Evolutionary conservation across 2,888 invertebrate genomes (phyloP).

Genomic region (Agonopterix subpropinquella): DNA sequence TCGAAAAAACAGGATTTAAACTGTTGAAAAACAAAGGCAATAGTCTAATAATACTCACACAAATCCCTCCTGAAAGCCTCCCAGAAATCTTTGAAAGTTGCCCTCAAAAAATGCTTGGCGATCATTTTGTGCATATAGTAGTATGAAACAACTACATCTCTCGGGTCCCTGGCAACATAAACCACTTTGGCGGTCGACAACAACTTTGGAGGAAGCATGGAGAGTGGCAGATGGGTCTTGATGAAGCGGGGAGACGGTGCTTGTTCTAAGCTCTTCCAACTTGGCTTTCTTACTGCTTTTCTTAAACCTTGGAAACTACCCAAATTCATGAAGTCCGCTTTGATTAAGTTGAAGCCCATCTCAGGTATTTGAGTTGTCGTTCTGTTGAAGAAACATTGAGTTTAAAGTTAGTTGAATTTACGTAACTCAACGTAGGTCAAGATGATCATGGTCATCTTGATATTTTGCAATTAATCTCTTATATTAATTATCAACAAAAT

Average conservation of each 20-base stretch:
- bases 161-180: slow-evolving; percentile 82
- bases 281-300: slow-evolving; percentile 42
- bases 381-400: slow-evolving; percentile 25
- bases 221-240: slow-evolving; percentile 79
- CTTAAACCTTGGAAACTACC: slow-evolving; percentile 56
- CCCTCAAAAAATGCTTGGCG: slow-evolving; percentile 60
- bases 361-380: slow-evolving; percentile 51
- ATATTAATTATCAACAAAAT: too few relatives aligned
- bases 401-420: too few relatives aligned
- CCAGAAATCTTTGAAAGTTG: slow-evolving; percentile 75
- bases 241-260: slow-evolving; percentile 73
- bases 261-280: slow-evolving; percentile 50
- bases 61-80: slow-evolving; percentile 76
- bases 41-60: slow-evolving; percentile 46
- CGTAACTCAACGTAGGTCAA: too few relatives aligned
- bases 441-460: too few relatives aligned
- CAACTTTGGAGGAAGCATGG: slow-evolving; percentile 70
- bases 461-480: too few relatives aligned
- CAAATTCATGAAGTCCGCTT: slow-evolving; percentile 56
- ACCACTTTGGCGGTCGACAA: slow-evolving; percentile 73
- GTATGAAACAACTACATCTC: slow-evolving; percentile 82
- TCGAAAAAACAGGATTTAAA: too few relatives aligned
- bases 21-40: not conserved
- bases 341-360: slow-evolving; percentile 52
- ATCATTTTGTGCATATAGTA: slow-evolving; percentile 80